Evolutionary conservation across 2,888 invertebrate species (phyloP).

Genomic region (Eilema depressum): DNA sequence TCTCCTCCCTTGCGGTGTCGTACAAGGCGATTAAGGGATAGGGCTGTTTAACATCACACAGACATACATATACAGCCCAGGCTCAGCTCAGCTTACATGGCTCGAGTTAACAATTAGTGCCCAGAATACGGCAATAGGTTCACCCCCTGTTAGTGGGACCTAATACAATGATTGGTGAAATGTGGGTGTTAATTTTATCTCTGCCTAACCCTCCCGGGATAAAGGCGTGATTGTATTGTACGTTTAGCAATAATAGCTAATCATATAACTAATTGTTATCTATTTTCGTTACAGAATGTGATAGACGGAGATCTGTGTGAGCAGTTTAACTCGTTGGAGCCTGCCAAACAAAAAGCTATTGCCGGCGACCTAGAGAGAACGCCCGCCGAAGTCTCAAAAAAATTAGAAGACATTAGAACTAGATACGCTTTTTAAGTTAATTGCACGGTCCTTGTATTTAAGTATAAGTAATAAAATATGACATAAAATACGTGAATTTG

Average conservation of each 20-base stretch:
- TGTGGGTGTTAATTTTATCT: too few relatives aligned
- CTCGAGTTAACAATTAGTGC: too few relatives aligned
- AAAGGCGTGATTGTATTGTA: too few relatives aligned
- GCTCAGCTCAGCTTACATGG: too few relatives aligned
- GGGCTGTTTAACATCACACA: too few relatives aligned
- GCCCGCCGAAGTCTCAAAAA: conserved; percentile 98
- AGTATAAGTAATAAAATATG: conserved; percentile 50
- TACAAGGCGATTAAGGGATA: too few relatives aligned
- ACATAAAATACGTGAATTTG: conserved; percentile 14
- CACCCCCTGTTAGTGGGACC: too few relatives aligned
- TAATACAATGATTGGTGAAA: too few relatives aligned
- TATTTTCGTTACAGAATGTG: conserved; percentile 91
- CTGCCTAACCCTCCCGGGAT: too few relatives aligned
- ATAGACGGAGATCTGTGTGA: conserved; percentile 99
- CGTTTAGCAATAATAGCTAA: not conserved
- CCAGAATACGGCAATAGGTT: too few relatives aligned
- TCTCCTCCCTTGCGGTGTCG: too few relatives aligned
- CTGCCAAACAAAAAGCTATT: conserved; percentile 97
- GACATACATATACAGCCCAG: too few relatives aligned
- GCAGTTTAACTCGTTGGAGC: conserved; percentile 98
- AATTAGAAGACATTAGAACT: conserved; percentile 99
- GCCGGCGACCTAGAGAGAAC: conserved; percentile 97
- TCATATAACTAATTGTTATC: not conserved
- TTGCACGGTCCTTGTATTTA: conserved; percentile 34
- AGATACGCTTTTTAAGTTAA: conserved; percentile 97